Base-by-base conservation (phyloP, 2,888 invertebrate species). In the Pseudococcus longispinus region DNA sequence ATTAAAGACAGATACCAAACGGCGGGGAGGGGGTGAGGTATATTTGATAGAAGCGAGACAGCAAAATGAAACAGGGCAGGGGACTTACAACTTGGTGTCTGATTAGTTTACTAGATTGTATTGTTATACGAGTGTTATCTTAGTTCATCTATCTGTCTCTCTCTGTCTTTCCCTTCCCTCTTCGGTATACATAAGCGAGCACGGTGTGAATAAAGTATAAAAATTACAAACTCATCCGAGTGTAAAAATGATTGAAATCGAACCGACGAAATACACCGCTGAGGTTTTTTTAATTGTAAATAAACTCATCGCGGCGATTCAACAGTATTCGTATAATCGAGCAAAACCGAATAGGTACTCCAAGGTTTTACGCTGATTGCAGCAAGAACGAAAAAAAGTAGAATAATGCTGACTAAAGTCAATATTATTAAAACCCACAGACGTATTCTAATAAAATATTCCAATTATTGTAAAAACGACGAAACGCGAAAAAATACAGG, bases 211-310 rank as follows among this genome's bases (percentile, higher is more conserved):
- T 65, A 65, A 51, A 51, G 51, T 51, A 51, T 51, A 51, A n/a
- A n/a, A 51, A 51, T 51, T 51, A 51, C 26, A 26, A 23, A 65
- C 26, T 65, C 65, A 65, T 65, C 65, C 23, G 65, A 65, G 65
- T 65, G 65, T 65, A 26, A 65, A 65, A 65, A 65, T 65, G 65
- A 65, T 65, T 65, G 26, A 65, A 65, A 65, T 26, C 51, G 51
- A 51, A 51, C 51, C 51, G 51, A 51, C 51, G 51, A 51, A 51
- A 51, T 51, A 51, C n/a, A 51, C n/a, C n/a, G n/a, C n/a, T 51
- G 51, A 51, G 51, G 51, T 51, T 51, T 51, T 51, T 51, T 51
- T 26, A 65, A 65, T 65, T 65, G 65, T 65, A 65, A 65, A 65
- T 65, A 65, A 65, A 65, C 65, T n/a, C 51, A 51, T 51, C 51